Evolutionary conservation across 2,797 vertebrate genomes (phyloP), one percentile per base, ranked within the genome.

Genomic region (Mareca strepera): DNA sequence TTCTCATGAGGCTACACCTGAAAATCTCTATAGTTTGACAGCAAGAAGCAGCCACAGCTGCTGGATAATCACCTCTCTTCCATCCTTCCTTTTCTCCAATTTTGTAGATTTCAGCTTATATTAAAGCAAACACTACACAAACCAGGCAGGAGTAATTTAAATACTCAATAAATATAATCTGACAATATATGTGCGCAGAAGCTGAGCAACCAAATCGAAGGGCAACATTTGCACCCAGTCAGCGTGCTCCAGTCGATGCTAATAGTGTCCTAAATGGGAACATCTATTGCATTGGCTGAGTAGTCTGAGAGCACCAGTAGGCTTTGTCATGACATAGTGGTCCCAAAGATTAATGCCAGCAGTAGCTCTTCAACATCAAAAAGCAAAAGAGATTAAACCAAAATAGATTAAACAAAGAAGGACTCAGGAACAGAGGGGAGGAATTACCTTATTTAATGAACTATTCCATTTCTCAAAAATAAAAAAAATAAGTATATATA

Each of bases 301-400:
- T 99, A 98, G 25, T 98, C 98, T 67, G 41, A 99, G 97, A 29
- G 93, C 76, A 17, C 98, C 98, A 44, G 95, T 97, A 3, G 98
- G 98, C 93, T 98, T 97, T 7, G 98, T 98, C 59, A 97, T 96
- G 76, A 99, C 97, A 33, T 97, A 98, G 4, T 98, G 98, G 92
- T 99, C 99, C 98, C 99, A 99, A 67, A 99, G 98, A 89, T 86
- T 95, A 97, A 80, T 98, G 97, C 98, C 98, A 88, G 98, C 98
- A 35, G 98, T 98, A 62, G 98, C 98, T 99, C 83, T 64, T 83
- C 64, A 92, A 44, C 93, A 86, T 80, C 25, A 74, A 63, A 93
- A 86, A 86, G 26, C 29, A 81, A 84, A 58, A 28, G 50, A 52
- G 26, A 1, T 52, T 28, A 28, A 52, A 52, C 50, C 50, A 52